Base-by-base conservation (phyloP, 2,888 invertebrate genomes). In the Idaea dimidiata region DNA sequence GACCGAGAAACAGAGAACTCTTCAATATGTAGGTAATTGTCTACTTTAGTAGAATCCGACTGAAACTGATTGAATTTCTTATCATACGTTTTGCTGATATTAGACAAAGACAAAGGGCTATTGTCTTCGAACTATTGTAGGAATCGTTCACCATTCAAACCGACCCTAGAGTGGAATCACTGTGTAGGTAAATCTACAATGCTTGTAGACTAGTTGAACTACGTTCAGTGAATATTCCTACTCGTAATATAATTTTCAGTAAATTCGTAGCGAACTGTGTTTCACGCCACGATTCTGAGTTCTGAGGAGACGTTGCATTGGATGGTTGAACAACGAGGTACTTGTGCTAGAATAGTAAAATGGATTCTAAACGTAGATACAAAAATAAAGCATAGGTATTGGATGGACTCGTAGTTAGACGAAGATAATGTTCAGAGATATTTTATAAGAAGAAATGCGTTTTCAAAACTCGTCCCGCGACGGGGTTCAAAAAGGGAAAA, bases 41-140 rank as follows among this genome's bases (percentile, higher is more conserved):
- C 43, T 10, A 43, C 7, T 43, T 43, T 43, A 43, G 43, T 14
- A 14, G 43, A 43, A 43, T 14, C 43, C 43, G 43, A 14, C 43
- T 43, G 43, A 0, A 43, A 43, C 43, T 43, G 43, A 43, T 43
- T 43, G 43, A 43, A 43, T 43, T 43, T 10, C 43, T 43, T 43
- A 43, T 43, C 43, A 43, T 43, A 43, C 43, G 43, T 43, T 43
- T 43, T 43, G 43, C 43, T 43, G 43, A 43, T 43, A 43, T 43
- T 8, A 32, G 32, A 32, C 32, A 32, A 32, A 43, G 43, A 43
- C 43, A 43, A 43, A 43, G 43, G 10, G 10, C 8, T 10, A 43
- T 43, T 43, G 10, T 43, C 43, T 14, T 10, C 43, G 10, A 43
- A 43, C 43, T 43, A 43, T 43, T 43, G 43, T 43, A 43, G 43